Evolutionary conservation across 2,113 vertebrate genomes (phyloP), one percentile per base, ranked within the genome.

Genomic region (Misgurnus anguillicaudatus): DNA sequence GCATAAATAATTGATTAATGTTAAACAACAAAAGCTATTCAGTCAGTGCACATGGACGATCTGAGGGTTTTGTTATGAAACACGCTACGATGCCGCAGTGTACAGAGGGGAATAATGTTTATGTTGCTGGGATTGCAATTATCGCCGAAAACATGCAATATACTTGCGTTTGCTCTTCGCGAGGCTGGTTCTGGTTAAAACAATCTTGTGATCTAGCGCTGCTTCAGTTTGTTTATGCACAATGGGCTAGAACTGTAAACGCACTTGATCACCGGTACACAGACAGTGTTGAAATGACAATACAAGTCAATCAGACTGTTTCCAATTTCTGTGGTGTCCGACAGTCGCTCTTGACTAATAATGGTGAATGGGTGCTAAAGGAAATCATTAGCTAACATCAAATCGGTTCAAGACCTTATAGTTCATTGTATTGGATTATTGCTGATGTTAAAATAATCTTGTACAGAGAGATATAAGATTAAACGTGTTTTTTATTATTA

Each of bases 1-100:
- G 82, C 86, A 88, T 90, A 90, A 91, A 91, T 91, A 89, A 93
- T 92, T 88, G 87, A 90, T 89, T 87, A 85, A 86, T 89, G 87
- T 86, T 87, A 86, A 89, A 88, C 84, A 88, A 82, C 78, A 79
- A 84, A 89, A 84, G 88, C 81, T 83, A 67, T 83, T 87, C 81
- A 80, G 77, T 80, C 82, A 62, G 82, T 89, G 91, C 89, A 87
- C 88, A 87, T 84, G 65, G 84, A 82, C 69, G 19, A 11, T 79
- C 71, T 73, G 13, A 79, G 65, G 13, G 82, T 85, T 88, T 89
- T 88, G 85, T 87, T 87, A 82, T 81, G 77, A 80, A 73, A 82
- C 66, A 61, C 77, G 70, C 72, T 83, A 81, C 77, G 81, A 85
- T 84, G 82, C 82, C 79, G 31, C 72, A 72, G 84, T 71, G 61